Base-by-base conservation (phyloP, 2,888 invertebrate genomes). In the Odontomyia ornata region DNA sequence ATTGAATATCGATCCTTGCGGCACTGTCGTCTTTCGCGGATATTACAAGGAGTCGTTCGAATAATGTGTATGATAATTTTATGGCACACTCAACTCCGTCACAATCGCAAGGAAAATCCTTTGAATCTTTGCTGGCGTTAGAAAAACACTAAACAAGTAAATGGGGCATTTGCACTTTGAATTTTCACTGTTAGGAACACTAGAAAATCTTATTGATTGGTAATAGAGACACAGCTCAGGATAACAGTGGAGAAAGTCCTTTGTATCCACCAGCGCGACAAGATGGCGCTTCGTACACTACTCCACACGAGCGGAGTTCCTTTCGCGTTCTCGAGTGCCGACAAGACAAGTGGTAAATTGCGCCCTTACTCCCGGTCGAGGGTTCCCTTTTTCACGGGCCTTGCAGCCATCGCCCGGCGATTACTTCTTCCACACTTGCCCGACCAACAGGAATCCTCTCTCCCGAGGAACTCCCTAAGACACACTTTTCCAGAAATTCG, bases 211-310 rank as follows among this genome's bases (percentile, higher is more conserved):
- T n/a, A 52, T 18, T 18, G 52, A 52, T n/a, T 18, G 2, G 52
- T 15, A 52, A n/a, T 9, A 52, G 7, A 52, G 36, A 36, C 3
- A 36, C 25, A 69, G 18, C 36, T 15, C 69, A 69, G 69, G 69
- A 69, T 25, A 69, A 21, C 69, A 69, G 23, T 21, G 15, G 11
- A 13, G 69, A 23, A 36, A 36, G 36, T 69, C 43, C 65, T 67
- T 36, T 67, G 43, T 18, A 67, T 15, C 43, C 18, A 67, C 36
- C 13, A 43, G n/a, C n/a, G n/a, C 73, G 60, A 60, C 73, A 73
- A 73, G 73, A 73, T 73, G 73, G 73, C 73, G 73, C 73, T 73
- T 36, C 13, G 60, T 30, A 36, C 60, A 57, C 36, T 36, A 36
- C 73, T 73, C 15, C 73, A 23, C 30, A 30, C 15, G 9, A 52